phyloP scores from a whole-genome alignment of 2,113 vertebrate genomes.

The Philantomba maxwellii region DNA sequence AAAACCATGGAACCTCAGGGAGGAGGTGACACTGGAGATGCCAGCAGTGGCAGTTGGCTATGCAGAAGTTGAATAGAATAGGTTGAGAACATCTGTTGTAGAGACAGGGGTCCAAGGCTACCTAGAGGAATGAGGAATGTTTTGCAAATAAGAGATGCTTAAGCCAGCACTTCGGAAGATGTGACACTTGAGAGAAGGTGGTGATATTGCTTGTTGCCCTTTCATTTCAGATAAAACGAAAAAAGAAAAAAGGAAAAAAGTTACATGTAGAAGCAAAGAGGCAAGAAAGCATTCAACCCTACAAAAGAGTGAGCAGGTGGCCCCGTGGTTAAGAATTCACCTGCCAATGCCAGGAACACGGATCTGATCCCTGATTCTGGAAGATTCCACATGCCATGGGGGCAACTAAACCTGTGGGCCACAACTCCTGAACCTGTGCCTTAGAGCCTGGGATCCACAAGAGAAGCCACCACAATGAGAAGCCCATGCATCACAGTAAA shows the following conservation, averaged over 20 bases:
- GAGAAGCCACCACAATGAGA: not conserved
- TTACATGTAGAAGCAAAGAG: not conserved
- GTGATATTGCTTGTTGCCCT: rapidly evolving
- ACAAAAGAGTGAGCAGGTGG: not conserved
- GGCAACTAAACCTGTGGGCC: not conserved
- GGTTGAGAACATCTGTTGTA: not conserved
- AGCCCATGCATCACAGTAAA: not conserved
- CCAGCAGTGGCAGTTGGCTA: not conserved
- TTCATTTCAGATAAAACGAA: not conserved
- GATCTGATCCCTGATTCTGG: not conserved
- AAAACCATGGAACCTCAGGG: not conserved
- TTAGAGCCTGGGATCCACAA: not conserved
- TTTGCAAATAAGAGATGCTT: not conserved
- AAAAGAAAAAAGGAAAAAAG: no score
- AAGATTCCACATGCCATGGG: not conserved
- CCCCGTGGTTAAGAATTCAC: not conserved
- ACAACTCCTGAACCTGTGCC: not conserved
- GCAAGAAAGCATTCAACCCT: no score
- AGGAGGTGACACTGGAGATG: not conserved
- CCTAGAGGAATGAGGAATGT: not conserved
- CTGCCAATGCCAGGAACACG: not conserved
- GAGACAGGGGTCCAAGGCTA: not conserved
- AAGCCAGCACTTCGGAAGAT: not conserved
- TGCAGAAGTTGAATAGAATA: rapidly evolving
- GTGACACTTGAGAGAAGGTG: rapidly evolving